Evolutionary conservation across 2,113 vertebrate species (phyloP).

Genomic region (Hoplias malabaricus): DNA sequence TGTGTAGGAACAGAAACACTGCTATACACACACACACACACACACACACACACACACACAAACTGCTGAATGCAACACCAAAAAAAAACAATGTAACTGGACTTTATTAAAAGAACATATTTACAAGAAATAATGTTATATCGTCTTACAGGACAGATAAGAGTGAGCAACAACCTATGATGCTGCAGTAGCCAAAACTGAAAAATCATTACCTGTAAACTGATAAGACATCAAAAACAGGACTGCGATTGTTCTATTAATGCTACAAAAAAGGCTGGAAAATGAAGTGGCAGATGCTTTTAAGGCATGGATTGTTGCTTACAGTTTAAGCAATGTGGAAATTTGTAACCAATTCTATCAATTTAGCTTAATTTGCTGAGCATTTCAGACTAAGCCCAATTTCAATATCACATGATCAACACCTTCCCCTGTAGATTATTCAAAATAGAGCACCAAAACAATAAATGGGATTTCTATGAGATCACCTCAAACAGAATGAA

Average conservation of each 20-base stretch:
- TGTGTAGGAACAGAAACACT: too few relatives aligned
- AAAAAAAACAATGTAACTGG: conserved; percentile 17
- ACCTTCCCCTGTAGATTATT: background rate
- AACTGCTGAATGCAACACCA: background rate
- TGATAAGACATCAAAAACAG: conserved; percentile 71
- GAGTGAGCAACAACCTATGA: conserved; percentile 42
- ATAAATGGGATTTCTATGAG: background rate
- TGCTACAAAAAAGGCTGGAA: conserved; percentile 89
- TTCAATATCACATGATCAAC: conserved; percentile 9
- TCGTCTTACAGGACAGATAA: background rate
- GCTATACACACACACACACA: background rate
- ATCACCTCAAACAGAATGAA: background rate
- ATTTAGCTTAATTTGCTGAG: background rate
- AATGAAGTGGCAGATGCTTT: conserved; percentile 45
- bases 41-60: background rate
- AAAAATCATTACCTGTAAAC: conserved; percentile 17
- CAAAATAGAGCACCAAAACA: background rate
- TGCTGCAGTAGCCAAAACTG: conserved; percentile 30
- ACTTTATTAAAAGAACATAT: conserved; percentile 75
- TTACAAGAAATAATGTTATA: conserved; percentile 57
- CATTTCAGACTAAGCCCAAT: background rate
- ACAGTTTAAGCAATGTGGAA: background rate
- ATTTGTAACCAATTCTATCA: background rate
- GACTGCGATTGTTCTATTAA: conserved; percentile 88
- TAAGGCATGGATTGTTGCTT: background rate